Conservation (phyloP, 2,797 vertebrate species). For the Danio kyathit region DNA sequence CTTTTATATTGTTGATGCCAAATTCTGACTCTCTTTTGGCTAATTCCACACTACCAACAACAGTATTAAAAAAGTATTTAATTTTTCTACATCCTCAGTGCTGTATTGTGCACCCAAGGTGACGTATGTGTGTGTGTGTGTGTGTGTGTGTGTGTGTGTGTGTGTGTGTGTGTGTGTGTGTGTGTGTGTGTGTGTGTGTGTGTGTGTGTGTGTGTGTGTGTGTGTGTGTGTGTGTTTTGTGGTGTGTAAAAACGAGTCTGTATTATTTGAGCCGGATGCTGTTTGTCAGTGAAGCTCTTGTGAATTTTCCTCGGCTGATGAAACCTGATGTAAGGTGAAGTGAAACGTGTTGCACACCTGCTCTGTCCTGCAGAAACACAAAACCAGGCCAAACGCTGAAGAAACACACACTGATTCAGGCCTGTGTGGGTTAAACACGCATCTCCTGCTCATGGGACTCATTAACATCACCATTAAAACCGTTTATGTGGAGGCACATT, state of each 20-base stretch:
- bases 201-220: too few species aligned
- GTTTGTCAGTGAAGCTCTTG: background rate
- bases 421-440: background rate
- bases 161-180: too few species aligned
- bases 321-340: slow-evolving; percentile 3
- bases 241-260: too few species aligned
- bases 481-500: background rate
- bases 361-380: background rate
- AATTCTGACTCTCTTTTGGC: too few species aligned
- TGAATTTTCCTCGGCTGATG: slow-evolving; percentile 21
- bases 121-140: too few species aligned
- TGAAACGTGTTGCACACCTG: background rate
- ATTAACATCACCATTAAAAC: background rate
- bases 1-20: too few species aligned
- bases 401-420: background rate
- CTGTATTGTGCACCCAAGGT: background rate
- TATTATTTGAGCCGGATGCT: background rate
- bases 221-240: background rate
- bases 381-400: background rate
- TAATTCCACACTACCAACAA: too few species aligned
- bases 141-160: too few species aligned
- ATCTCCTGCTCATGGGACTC: background rate
- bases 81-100: too few species aligned
- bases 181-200: too few species aligned
- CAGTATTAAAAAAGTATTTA: too few species aligned